Conservation (phyloP, 2,888 invertebrate species). For the Drosophila colorata region DNA sequence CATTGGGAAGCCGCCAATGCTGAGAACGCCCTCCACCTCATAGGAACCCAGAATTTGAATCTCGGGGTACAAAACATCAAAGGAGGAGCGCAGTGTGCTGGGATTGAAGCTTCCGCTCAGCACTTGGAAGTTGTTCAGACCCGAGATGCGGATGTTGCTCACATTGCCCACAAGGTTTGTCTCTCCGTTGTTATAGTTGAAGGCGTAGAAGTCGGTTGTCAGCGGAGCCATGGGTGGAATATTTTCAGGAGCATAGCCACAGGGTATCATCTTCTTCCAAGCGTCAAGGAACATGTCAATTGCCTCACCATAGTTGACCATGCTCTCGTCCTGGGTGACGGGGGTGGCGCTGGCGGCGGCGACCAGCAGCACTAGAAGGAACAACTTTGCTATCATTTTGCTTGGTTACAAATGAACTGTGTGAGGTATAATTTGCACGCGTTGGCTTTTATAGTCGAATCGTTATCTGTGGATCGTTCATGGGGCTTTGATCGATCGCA, state of each 20-base stretch:
- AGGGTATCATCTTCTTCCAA: constrained; percentile 69
- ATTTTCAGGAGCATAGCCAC: constrained; percentile 61
- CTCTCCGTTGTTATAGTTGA: constrained; percentile 28
- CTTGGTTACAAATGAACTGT: constrained; percentile 14
- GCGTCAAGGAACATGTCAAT: constrained; percentile 48
- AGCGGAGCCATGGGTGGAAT: constrained; percentile 71
- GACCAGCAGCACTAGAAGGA: constrained; percentile 18
- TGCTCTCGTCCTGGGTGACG: constrained; percentile 24
- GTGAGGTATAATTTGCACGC: background rate
- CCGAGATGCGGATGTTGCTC: constrained; percentile 66
- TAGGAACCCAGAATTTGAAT: constrained; percentile 64
- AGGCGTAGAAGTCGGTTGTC: constrained; percentile 28
- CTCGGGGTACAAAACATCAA: constrained; percentile 63
- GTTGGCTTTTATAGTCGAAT: constrained; percentile 39
- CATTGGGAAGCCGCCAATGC: constrained; percentile 44
- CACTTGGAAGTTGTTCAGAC: constrained; percentile 60
- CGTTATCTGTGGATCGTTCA: constrained; percentile 16
- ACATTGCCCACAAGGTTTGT: constrained; percentile 59
- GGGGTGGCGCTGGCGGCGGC: constrained; percentile 18
- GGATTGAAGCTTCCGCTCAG: constrained; percentile 54
- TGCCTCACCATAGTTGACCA: constrained; percentile 53
- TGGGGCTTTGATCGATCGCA: constrained; percentile 30
- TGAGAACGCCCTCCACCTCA: constrained; percentile 48
- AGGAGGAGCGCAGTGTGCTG: constrained; percentile 49
- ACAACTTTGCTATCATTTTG: constrained; percentile 25